Conservation (phyloP, 2,113 vertebrate genomes). For the Centropus unirufus region DNA sequence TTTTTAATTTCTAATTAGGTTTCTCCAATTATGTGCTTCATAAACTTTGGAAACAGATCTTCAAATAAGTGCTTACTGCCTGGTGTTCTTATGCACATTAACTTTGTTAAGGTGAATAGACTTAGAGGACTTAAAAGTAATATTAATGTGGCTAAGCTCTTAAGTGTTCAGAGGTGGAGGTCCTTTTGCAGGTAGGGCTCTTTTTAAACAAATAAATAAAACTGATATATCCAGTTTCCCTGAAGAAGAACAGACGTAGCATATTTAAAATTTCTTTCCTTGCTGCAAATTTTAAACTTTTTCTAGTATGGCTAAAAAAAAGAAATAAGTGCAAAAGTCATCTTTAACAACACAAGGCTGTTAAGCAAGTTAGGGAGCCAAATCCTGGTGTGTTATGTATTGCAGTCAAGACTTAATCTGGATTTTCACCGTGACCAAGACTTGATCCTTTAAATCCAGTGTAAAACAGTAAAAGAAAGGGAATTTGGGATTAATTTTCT, state of each 20-base stretch:
- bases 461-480: not conserved
- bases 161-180: not conserved
- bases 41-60: conserved; percentile 44
- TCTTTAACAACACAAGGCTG: not conserved
- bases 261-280: not conserved
- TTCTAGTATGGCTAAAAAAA: not conserved
- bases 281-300: not conserved
- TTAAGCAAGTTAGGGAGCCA: not conserved
- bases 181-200: not conserved
- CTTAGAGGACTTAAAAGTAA: conserved; percentile 23
- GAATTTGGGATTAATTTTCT: not conserved
- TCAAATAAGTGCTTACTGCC: conserved; percentile 15
- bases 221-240: not conserved
- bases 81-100: conserved; percentile 14
- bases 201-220: conserved; percentile 4
- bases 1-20: conserved; percentile 51
- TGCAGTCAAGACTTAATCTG: not conserved
- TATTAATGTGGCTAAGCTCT: conserved; percentile 20
- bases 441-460: not conserved
- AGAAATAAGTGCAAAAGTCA: not conserved
- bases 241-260: not conserved
- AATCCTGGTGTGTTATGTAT: not conserved
- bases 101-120: not conserved
- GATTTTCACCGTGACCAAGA: not conserved
- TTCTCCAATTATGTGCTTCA: conserved; percentile 30